Conservation (phyloP, 2,113 vertebrate species). For the Bos javanicus region DNA sequence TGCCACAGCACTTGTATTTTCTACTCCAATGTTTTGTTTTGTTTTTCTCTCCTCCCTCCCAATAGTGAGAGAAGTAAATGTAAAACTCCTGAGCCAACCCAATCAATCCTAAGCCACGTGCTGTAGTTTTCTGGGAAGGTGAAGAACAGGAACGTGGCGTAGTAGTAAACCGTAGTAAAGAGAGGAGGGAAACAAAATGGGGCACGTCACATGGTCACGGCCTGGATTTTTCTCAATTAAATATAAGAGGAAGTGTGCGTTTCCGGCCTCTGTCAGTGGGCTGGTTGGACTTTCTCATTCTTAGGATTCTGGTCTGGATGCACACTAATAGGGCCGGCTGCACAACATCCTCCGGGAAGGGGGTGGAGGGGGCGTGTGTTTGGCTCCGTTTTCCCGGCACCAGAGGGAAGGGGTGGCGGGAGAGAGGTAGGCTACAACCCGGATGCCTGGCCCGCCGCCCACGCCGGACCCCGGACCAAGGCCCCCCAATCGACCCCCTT, state of each 20-base stretch:
- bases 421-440: fast-evolving
- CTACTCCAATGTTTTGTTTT: neutral
- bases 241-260: conserved; percentile 57
- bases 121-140: neutral
- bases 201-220: conserved; percentile 66
- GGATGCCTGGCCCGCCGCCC: fast-evolving
- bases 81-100: neutral
- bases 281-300: conserved; percentile 42
- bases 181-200: conserved; percentile 67
- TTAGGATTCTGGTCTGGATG: conserved; percentile 9
- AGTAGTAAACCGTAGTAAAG: conserved; percentile 67
- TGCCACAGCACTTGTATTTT: neutral
- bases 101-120: neutral
- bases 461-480: fast-evolving
- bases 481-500: neutral
- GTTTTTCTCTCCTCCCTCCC: neutral
- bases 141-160: neutral
- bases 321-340: neutral
- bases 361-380: neutral
- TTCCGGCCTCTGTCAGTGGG: conserved; percentile 59
- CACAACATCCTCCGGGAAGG: neutral
- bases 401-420: neutral
- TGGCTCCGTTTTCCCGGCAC: fast-evolving
- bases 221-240: conserved; percentile 74
- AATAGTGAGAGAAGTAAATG: neutral